These are phyloP conservation scores for Sminthopsis crassicaudata DNA, from an alignment of 2,113 vertebrate species.

Conservation along the genomic window DNA sequence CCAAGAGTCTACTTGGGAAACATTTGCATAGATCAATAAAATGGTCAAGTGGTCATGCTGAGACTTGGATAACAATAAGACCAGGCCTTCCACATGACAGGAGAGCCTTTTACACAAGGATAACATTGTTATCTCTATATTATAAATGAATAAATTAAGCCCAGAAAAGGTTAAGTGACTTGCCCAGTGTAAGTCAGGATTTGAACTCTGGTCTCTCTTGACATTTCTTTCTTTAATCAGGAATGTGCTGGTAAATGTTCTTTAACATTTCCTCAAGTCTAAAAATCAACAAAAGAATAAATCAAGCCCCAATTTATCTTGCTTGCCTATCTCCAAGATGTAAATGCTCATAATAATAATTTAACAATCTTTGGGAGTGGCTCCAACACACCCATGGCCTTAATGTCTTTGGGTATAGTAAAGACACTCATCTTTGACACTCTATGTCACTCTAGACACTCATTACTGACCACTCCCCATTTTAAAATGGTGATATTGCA, in stretches of 20 bases:
- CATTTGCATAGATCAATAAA: neutral
- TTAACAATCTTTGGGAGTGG: neutral
- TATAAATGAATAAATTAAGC: neutral
- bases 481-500: neutral
- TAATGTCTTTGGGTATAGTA: neutral
- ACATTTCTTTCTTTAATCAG: neutral
- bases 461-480: neutral
- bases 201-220: neutral
- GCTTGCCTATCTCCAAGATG: neutral
- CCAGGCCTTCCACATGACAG: neutral
- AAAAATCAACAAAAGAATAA: neutral
- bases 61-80: neutral
- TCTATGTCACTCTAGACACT: too few relatives aligned
- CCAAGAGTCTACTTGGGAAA: conserved; percentile 1
- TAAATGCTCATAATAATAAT: neutral
- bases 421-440: neutral
- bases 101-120: neutral
- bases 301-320: neutral
- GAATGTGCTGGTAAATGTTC: neutral
- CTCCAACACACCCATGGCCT: neutral
- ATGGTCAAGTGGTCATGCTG: neutral
- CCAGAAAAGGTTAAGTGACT: neutral
- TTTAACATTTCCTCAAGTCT: neutral
- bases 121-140: neutral
- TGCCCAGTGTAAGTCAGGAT: neutral